phyloP scores from a whole-genome alignment of 2,797 vertebrate genomes.

The Acanthopagrus latus region DNA sequence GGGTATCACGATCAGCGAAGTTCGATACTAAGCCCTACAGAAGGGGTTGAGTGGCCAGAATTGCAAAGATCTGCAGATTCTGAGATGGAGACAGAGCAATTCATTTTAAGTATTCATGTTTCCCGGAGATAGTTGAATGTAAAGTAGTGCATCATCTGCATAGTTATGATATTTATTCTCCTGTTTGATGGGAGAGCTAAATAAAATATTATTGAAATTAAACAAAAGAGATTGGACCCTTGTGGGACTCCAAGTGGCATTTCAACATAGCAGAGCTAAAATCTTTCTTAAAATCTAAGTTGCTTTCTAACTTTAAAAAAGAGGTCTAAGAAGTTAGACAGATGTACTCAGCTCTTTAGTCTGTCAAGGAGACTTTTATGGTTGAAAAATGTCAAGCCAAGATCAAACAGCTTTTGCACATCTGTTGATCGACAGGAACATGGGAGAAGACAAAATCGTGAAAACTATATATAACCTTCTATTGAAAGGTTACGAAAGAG shows the following conservation, averaged over 20 bases:
- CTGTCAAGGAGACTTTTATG: no score
- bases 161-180: neutral
- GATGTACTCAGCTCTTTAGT: no score
- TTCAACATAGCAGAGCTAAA: neutral
- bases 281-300: neutral
- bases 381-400: no score
- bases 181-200: neutral
- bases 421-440: no score
- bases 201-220: neutral
- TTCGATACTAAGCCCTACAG: no score
- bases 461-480: no score
- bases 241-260: neutral
- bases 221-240: slow-evolving; percentile 4
- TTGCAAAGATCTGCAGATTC: neutral
- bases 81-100: neutral
- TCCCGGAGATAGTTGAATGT: neutral
- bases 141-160: neutral
- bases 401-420: no score
- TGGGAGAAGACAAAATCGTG: no score
- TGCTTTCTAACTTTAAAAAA: no score
- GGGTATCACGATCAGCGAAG: no score
- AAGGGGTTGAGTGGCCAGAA: neutral
- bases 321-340: no score
- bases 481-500: no score
- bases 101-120: neutral